Conservation (phyloP, 2,797 vertebrate genomes). For the Amphiprion clarkii region DNA sequence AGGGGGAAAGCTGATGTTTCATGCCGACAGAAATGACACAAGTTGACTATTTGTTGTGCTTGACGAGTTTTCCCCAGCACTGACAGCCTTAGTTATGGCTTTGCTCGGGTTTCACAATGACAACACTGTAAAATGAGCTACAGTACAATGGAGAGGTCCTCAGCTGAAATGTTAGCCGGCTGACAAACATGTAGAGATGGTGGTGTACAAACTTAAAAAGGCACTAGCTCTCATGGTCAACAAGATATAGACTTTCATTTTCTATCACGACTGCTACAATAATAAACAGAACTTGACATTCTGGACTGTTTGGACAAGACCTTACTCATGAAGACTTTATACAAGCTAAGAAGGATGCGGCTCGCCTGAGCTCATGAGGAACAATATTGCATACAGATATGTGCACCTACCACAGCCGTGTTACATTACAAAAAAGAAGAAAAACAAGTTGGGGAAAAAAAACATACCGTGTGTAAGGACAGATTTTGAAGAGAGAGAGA, state of each 20-base stretch:
- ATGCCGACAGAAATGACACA: conserved; percentile 28
- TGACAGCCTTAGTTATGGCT: conserved; percentile 49
- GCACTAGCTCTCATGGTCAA: conserved; percentile 62
- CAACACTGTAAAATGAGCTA: conserved; percentile 49
- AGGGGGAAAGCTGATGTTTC: conserved; percentile 12
- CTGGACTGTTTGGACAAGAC: conserved; percentile 34
- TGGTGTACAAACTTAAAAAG: conserved; percentile 56
- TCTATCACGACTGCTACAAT: conserved; percentile 17
- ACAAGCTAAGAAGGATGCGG: conserved; percentile 43
- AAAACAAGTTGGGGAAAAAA: conserved; percentile 60
- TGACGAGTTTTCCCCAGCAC: conserved; percentile 15
- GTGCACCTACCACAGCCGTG: conserved; percentile 63
- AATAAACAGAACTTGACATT: conserved; percentile 38
- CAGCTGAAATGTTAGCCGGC: conserved; percentile 36
- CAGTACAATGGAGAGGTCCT: conserved; percentile 34
- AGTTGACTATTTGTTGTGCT: conserved; percentile 31
- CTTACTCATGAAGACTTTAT: conserved; percentile 31
- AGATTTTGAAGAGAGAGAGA: conserved; percentile 8
- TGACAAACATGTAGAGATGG: conserved; percentile 19
- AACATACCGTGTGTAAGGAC: conserved; percentile 51
- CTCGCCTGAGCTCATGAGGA: conserved; percentile 41
- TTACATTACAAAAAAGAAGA: conserved; percentile 58
- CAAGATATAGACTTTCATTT: conserved; percentile 23
- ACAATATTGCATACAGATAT: conserved; percentile 65
- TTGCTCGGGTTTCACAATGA: conserved; percentile 56